Conservation (phyloP, 37 sponge, comb jelly and placozoan genomes). For the Oopsacas minuta region DNA sequence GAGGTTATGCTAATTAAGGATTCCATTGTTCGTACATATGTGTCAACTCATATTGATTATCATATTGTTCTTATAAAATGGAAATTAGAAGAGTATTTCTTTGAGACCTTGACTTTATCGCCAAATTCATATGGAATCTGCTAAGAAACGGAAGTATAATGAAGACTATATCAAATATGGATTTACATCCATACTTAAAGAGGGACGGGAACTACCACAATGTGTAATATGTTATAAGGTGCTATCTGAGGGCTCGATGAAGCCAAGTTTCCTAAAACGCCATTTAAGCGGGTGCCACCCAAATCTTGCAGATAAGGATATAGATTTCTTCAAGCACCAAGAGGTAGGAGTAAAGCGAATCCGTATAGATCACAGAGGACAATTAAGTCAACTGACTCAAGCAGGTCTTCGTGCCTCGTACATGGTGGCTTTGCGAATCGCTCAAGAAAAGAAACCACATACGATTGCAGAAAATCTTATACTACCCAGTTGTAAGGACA, state of each 20-base stretch:
- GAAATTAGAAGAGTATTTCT: no score
- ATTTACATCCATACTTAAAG: not conserved
- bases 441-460: not conserved
- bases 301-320: not conserved
- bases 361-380: not conserved
- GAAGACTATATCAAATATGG: no score
- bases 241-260: not conserved
- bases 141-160: no score
- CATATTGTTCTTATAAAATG: no score
- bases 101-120: no score
- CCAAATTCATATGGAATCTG: no score
- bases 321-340: not conserved
- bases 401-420: not conserved
- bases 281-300: not conserved
- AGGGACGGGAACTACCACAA: not conserved
- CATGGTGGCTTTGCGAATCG: not conserved
- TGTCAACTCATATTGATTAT: no score
- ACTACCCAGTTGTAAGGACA: not conserved
- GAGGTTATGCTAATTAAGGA: no score
- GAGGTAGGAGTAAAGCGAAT: not conserved
- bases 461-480: not conserved
- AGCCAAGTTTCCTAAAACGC: not conserved
- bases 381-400: not conserved
- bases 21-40: no score
- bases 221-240: not conserved